Evolutionary conservation across 2,797 vertebrate species (phyloP).

Genomic region (Aselliscus stoliczkanus): DNA sequence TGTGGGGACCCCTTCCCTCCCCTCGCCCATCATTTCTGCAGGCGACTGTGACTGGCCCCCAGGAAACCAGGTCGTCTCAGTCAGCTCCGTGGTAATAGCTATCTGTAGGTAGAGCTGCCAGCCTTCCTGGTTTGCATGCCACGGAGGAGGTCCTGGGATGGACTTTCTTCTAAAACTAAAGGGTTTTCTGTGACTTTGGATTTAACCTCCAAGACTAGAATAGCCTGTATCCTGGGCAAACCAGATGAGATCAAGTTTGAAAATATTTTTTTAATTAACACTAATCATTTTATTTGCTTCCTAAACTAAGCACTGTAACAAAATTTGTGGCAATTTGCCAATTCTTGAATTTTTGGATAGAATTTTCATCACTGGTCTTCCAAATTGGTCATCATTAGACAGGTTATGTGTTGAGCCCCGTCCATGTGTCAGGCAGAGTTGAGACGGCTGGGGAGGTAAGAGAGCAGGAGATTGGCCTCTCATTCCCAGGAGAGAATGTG

Average conservation of each 20-base stretch:
- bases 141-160: not conserved
- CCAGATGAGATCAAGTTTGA: not conserved
- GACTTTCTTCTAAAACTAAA: not conserved
- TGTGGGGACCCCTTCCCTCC: too few species aligned
- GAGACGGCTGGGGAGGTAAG: not conserved
- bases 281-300: not conserved
- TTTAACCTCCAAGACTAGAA: not conserved
- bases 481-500: not conserved
- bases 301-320: not conserved
- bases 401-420: not conserved
- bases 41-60: not conserved
- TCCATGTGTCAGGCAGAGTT: not conserved
- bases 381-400: not conserved
- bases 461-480: not conserved
- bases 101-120: not conserved
- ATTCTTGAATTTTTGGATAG: not conserved
- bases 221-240: not conserved
- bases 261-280: not conserved
- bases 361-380: not conserved
- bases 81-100: not conserved
- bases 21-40: not conserved
- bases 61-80: not conserved
- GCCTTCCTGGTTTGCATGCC: not conserved
- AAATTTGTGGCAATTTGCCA: not conserved
- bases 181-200: too few species aligned